Evolutionary conservation across 2,888 invertebrate species (phyloP).

Genomic region (Phytoseiulus persimilis): DNA sequence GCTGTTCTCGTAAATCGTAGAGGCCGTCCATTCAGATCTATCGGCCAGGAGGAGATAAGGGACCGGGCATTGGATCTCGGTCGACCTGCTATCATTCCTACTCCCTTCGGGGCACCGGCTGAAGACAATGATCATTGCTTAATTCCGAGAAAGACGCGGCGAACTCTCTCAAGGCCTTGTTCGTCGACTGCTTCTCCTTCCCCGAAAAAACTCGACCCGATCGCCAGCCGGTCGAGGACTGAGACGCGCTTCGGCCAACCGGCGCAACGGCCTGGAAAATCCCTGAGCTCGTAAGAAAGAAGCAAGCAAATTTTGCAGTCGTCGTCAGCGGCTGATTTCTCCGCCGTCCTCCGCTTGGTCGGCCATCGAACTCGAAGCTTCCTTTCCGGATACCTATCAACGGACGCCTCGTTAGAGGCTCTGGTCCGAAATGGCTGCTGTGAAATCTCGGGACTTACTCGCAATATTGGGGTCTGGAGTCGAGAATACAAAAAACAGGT

Average conservation of each 20-base stretch:
- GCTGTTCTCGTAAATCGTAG: not conserved
- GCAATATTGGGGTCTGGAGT: too few relatives aligned
- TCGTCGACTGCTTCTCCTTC: not conserved
- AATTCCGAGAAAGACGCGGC: not conserved
- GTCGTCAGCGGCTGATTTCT: not conserved
- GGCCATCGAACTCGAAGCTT: too few relatives aligned
- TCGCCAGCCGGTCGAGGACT: not conserved
- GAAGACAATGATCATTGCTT: slow-evolving; percentile 5
- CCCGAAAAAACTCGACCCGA: not conserved
- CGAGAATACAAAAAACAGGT: too few relatives aligned
- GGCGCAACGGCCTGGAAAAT: not conserved
- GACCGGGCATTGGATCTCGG: not conserved
- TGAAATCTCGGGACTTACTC: too few relatives aligned
- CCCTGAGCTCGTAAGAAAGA: not conserved
- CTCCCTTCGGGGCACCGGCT: not conserved
- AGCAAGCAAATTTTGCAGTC: not conserved
- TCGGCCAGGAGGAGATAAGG: not conserved
- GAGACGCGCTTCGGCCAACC: not conserved
- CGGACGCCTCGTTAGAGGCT: too few relatives aligned
- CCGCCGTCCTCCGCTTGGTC: too few relatives aligned
- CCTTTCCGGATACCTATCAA: too few relatives aligned
- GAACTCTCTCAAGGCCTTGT: not conserved
- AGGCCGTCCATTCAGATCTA: not conserved
- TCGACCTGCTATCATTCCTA: not conserved
- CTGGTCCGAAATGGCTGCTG: too few relatives aligned